phyloP scores from a whole-genome alignment of 2,888 invertebrate genomes.

The Tolmerus cingulatus region DNA sequence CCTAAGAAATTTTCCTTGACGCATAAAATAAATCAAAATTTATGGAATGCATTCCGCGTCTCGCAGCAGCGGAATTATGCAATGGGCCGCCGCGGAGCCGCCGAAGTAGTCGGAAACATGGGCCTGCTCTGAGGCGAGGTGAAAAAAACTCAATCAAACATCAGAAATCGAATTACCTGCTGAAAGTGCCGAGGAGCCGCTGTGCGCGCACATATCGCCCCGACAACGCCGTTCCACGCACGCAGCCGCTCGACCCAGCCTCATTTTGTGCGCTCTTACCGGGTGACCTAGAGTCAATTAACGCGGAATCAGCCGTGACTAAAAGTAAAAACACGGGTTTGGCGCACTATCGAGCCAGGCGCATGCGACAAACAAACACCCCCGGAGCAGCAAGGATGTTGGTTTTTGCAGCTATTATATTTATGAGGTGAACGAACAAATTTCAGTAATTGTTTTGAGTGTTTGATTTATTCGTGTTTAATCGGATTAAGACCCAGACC shows the following conservation, averaged over 20 bases:
- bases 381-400: not conserved
- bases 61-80: not conserved
- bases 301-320: constrained; percentile 16
- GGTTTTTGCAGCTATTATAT: not conserved
- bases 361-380: not conserved
- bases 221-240: not conserved
- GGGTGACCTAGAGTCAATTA: constrained; percentile 30
- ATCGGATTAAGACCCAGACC: not conserved
- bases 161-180: constrained; percentile 16
- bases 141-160: constrained; percentile 26
- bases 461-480: not conserved
- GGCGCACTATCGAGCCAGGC: not conserved
- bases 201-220: not conserved
- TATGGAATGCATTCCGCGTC: constrained; percentile 27
- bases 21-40: constrained; percentile 8
- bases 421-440: constrained; percentile 9
- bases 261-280: constrained; percentile 2
- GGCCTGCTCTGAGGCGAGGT: not conserved
- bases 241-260: not conserved
- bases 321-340: not conserved
- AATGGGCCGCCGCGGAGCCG: not conserved
- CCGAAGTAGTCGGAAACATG: constrained; percentile 10
- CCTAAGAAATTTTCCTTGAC: not conserved
- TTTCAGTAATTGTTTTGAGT: constrained; percentile 6
- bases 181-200: not conserved